These are phyloP conservation scores for Colistium nudipinnis DNA, from an alignment of 2,113 vertebrate genomes.

Conservation along the genomic window DNA sequence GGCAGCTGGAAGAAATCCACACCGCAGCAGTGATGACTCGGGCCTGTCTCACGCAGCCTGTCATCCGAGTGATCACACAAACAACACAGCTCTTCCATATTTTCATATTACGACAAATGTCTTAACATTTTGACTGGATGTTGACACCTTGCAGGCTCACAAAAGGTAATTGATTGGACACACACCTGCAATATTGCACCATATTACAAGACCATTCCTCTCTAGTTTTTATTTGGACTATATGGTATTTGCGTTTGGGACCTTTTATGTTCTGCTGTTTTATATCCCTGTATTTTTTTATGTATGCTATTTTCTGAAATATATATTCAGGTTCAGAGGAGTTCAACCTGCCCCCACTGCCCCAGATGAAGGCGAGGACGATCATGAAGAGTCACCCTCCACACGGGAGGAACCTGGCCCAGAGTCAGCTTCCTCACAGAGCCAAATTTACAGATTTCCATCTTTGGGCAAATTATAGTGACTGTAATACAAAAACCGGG, in stretches of 20 bases:
- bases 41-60: background rate
- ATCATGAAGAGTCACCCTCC: background rate
- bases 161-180: background rate
- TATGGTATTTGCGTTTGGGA: too few species aligned
- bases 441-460: background rate
- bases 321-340: too few species aligned
- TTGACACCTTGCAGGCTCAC: background rate
- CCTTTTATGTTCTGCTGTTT: too few species aligned
- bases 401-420: background rate
- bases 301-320: too few species aligned
- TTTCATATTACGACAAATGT: too few species aligned
- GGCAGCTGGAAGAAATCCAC: background rate
- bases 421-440: background rate
- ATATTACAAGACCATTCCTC: too few species aligned
- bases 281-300: too few species aligned
- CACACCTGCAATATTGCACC: background rate
- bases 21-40: background rate
- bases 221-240: too few species aligned
- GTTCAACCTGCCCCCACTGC: too few species aligned
- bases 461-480: background rate
- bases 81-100: background rate
- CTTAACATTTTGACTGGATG: background rate
- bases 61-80: background rate
- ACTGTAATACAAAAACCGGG: background rate
- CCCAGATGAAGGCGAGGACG: background rate